A percentile compares a stretch with the other conserved stretches of the same genome.
Evolutionary conservation across 1,140 invertebrate genomes (phyloP).

Genomic region (Drosophila pectinifera): DNA sequence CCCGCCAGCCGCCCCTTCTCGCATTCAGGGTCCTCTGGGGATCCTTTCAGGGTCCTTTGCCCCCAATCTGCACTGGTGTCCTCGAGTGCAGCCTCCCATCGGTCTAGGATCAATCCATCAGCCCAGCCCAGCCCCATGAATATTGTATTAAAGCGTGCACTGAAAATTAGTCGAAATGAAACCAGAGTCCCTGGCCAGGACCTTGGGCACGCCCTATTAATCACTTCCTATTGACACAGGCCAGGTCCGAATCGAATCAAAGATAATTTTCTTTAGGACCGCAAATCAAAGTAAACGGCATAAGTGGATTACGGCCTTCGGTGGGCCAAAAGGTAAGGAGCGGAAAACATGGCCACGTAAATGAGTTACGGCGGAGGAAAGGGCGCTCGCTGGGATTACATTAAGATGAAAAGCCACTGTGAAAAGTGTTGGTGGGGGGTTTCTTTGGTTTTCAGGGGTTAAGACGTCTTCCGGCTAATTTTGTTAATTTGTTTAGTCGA

Average conservation of each 20-base stretch:
- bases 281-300: slow-evolving; percentile 77
- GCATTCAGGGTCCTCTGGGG: slow-evolving; percentile 1
- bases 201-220: slow-evolving; percentile 61
- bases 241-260: slow-evolving; percentile 60
- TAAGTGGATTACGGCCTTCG: slow-evolving; percentile 64
- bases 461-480: background rate
- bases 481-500: background rate
- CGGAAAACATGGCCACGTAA: slow-evolving; percentile 67
- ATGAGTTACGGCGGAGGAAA: slow-evolving; percentile 57
- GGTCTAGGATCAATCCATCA: slow-evolving; percentile 52
- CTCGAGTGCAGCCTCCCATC: slow-evolving; percentile 29
- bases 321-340: slow-evolving; percentile 35
- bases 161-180: slow-evolving; percentile 81
- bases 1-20: slow-evolving; percentile 1
- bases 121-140: slow-evolving; percentile 53
- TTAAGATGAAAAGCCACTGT: slow-evolving; percentile 20
- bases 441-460: slow-evolving; percentile 37
- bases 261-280: slow-evolving; percentile 74
- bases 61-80: slow-evolving; percentile 56
- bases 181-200: slow-evolving; percentile 28
- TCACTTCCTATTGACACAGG: slow-evolving; percentile 78
- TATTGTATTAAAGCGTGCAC: slow-evolving; percentile 78
- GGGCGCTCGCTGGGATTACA: background rate
- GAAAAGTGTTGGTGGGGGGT: slow-evolving; percentile 32
- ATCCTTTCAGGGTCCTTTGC: slow-evolving; percentile 40